Evolutionary conservation across 1,140 invertebrate species (phyloP), one percentile per base, ranked within the genome.

Genomic region (Callitettix versicolor): DNA sequence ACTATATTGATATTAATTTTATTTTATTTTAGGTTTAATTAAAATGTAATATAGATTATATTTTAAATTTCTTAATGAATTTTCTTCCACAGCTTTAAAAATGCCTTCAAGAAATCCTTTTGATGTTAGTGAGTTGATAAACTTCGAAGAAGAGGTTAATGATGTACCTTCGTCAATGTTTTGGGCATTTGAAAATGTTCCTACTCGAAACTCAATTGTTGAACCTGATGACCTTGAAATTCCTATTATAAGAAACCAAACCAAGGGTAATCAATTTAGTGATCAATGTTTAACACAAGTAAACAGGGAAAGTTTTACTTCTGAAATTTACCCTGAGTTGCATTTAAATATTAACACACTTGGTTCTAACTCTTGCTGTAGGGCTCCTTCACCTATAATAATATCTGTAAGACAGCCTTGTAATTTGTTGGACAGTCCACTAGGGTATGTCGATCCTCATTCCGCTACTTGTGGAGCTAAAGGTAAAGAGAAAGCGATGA

Each of bases 101-200:
- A 18, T 30, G 3, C 9, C 14, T 20, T 38, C 48, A 38, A 53
- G 21, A 24, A 42, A 53, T 24, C 40, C 50, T 22, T 53, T 53
- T 53, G 17, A 41, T 26, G n/a, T 21, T 14, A 34, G n/a, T 14
- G 33, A 53, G 22, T 53, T 21, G 50, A 18, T 53, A 42, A 38
- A 55, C n/a, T 48, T 55, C 3, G 41, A 48, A 26, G n/a, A 38
- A 20, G 48, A 38, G 11, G 20, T 34, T 7, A 55, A 26, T 15
- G 30, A 49, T 33, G 20, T 57, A 22, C 55, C 55, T 14, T 42
- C 55, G 17, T 57, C 55, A 17, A 40, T 57, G 21, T 57, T 47
- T 52, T 57, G 55, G 55, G 47, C 46, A 15, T 57, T 51, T 46
- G 48, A 51, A n/a, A 47, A 50, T 34, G 24, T 12, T 11, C 38